These are phyloP conservation scores for Sarcophilus harrisii DNA, from an alignment of 2,797 vertebrate species.

Conservation along the genomic window DNA sequence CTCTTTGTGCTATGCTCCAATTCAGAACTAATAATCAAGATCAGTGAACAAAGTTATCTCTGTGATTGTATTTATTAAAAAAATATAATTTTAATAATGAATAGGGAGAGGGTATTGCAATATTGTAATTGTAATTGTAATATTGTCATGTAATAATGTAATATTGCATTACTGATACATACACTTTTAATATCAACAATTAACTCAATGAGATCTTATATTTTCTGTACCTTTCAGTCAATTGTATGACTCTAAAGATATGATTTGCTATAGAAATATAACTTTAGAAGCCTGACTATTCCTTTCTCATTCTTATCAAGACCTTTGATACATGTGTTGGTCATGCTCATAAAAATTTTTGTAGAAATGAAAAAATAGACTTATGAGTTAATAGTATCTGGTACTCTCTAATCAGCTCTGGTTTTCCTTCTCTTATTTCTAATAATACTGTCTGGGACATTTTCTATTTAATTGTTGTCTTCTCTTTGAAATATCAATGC, in stretches of 20 bases:
- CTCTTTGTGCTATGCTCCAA: background rate
- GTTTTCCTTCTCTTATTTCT: background rate
- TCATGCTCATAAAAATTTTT: background rate
- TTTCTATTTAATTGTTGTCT: background rate
- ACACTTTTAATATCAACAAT: background rate
- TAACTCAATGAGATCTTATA: background rate
- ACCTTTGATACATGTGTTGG: background rate
- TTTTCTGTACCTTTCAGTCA: background rate
- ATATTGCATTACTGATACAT: background rate
- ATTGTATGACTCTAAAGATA: background rate
- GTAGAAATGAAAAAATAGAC: background rate
- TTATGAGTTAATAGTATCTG: background rate
- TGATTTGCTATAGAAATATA: background rate
- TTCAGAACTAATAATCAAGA: background rate
- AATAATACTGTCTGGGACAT: background rate
- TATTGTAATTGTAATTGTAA: too few relatives aligned
- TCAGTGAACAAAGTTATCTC: background rate
- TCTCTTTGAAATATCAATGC: background rate
- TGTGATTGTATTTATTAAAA: background rate
- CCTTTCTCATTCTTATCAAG: background rate
- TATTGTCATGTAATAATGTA: background rate
- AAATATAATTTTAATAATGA: background rate
- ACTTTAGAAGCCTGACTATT: background rate
- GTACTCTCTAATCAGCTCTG: background rate
- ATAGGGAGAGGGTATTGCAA: background rate